Conservation (phyloP, 2,797 vertebrate species). For the Gadopsis marmoratus region DNA sequence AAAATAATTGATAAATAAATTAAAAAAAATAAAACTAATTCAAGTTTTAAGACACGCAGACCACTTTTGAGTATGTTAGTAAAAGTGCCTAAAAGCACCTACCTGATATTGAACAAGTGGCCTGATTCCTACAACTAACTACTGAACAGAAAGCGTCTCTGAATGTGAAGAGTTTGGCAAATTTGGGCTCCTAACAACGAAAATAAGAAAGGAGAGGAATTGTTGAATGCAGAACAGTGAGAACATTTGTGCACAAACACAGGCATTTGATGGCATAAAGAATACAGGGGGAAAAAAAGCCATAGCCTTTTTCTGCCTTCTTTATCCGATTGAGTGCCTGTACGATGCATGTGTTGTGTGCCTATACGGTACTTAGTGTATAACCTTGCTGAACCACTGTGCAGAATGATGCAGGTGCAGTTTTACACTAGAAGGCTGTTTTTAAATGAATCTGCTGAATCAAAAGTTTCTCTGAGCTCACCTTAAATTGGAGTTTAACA, state of each 20-base stretch:
- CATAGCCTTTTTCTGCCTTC: background rate
- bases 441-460: too few species aligned
- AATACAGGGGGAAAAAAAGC: background rate
- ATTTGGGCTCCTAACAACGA: constrained; percentile 7
- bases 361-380: background rate
- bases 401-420: background rate
- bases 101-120: constrained; percentile 36
- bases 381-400: background rate
- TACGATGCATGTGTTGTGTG: background rate
- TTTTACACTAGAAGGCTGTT: background rate
- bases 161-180: constrained; percentile 35
- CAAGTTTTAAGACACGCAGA: constrained; percentile 69
- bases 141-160: background rate
- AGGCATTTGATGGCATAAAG: background rate
- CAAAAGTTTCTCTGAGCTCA: too few species aligned
- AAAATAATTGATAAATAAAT: constrained; percentile 57
- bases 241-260: background rate
- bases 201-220: constrained; percentile 1
- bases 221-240: constrained; percentile 14
- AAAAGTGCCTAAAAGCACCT: constrained; percentile 63
- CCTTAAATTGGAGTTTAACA: too few species aligned
- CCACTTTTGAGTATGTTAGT: constrained; percentile 41
- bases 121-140: background rate
- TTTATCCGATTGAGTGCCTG: background rate
- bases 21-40: constrained; percentile 54